Conservation (phyloP, 2,888 invertebrate species). For the Megalurothrips usitatus region DNA sequence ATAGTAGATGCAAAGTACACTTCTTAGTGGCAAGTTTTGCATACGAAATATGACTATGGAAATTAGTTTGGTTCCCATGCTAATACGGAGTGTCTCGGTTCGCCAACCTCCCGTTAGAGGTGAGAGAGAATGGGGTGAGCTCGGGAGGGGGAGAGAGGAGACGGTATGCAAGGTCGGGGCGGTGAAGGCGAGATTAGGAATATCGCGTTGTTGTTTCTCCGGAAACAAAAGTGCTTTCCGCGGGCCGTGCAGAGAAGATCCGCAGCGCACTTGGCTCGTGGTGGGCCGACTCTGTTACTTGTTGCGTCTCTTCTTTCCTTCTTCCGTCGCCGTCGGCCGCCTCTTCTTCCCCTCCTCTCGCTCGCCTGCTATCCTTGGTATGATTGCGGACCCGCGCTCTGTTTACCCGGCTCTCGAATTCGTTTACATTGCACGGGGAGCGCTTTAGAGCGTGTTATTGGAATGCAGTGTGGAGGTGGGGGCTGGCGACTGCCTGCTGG, state of each 20-base stretch:
- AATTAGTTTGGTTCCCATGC: background rate
- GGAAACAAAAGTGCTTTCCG: too few species aligned
- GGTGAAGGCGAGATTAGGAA: too few species aligned
- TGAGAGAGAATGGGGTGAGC: background rate
- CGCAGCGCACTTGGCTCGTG: too few species aligned
- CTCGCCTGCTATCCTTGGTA: too few species aligned
- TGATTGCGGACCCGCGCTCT: background rate
- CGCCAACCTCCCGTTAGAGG: background rate
- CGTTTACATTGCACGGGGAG: too few species aligned
- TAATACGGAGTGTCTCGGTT: background rate
- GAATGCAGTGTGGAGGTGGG: too few species aligned
- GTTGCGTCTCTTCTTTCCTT: background rate
- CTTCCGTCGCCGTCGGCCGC: background rate
- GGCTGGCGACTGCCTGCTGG: too few species aligned
- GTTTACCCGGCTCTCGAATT: slow-evolving; percentile 31
- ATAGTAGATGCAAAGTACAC: slow-evolving; percentile 3
- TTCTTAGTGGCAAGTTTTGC: slow-evolving; percentile 11
- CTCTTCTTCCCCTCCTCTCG: background rate
- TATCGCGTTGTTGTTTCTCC: too few species aligned
- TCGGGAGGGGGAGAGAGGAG: background rate
- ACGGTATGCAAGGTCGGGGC: background rate
- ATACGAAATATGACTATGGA: slow-evolving; percentile 1
- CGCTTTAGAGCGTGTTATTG: too few species aligned
- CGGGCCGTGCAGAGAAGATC: too few species aligned
- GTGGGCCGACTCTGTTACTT: background rate